Percentiles rank a stretch among this genome's conserved stretches.
Conservation (phyloP, 2,113 vertebrate species). For the Lonchura striata region DNA sequence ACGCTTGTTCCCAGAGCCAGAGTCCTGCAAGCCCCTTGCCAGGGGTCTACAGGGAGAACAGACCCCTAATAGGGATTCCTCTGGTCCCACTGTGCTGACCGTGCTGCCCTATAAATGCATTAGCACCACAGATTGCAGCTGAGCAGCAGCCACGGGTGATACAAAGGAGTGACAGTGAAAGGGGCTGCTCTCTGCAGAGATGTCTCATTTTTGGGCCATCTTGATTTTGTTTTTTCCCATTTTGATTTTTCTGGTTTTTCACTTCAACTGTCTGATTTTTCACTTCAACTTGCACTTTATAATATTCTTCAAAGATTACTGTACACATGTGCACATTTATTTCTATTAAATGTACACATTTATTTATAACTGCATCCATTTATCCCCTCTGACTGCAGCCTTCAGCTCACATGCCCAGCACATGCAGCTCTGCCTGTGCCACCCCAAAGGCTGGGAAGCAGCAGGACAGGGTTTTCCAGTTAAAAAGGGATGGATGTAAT, state of each 20-base stretch:
- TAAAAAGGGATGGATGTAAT: not conserved
- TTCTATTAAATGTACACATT: not conserved
- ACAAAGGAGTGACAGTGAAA: accelerated
- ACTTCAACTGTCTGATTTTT: not conserved
- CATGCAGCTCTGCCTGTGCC: not conserved
- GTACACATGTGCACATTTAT: not conserved
- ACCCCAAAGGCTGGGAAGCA: not conserved
- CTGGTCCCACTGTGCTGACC: too few relatives aligned
- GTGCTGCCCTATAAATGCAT: not conserved
- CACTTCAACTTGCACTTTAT: not conserved
- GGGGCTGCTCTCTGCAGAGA: not conserved
- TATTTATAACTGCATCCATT: not conserved
- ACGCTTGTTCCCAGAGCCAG: not conserved
- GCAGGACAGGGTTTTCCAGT: not conserved
- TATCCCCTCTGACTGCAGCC: not conserved
- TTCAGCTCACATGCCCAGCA: not conserved
- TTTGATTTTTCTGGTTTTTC: conserved; percentile 12
- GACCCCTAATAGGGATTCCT: not conserved
- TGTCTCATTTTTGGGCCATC: not conserved
- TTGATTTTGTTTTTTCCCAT: too few relatives aligned
- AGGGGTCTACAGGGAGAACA: not conserved
- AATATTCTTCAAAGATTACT: not conserved
- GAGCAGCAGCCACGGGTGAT: not conserved
- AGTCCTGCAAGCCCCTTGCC: not conserved
- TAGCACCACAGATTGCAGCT: not conserved